Evolutionary conservation across 2,113 vertebrate species (phyloP), one percentile per base, ranked within the genome.

Genomic region (Lontra canadensis): DNA sequence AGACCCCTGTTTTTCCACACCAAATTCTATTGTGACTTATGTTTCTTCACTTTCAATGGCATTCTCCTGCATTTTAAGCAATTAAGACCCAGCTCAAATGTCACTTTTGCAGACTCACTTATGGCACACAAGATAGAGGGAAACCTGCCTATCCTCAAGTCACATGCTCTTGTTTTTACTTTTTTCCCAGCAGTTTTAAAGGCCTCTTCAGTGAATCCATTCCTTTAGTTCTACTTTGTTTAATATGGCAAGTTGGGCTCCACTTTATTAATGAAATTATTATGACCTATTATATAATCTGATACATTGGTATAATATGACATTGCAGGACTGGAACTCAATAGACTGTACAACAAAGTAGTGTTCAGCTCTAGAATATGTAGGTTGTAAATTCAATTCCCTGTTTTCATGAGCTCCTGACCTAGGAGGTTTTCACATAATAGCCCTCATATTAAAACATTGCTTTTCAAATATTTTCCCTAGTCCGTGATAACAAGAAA

Each of bases 1-100:
- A 8, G 52, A 2, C 6, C 44, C 10, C 55, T 20, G 0, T 21
- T 36, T 34, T 11, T 15, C 18, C 44, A 29, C 4, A 1, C 4
- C 14, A 12, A 7, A 0, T n/a, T 59, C 18, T n/a, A 7, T 6
- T 4, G 21, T 7, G 1, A 0, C 14, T 26, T 7, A 10, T 9
- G 23, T 17, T 5, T 42, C 44, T 44, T 34, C 23, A 63, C n/a
- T 3, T 49, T 36, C 14, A 4, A 7, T 3, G 2, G 4, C 29
- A 1, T 10, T 23, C 47, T 61, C 5, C 52, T 83, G 6, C 0
- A 34, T 61, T 47, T 71, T 11, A 39, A 93, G 2, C 61, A 36
- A 71, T 26, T 7, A 79, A 65, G 13, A 57, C 4, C n/a, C 6
- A 20, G 25, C 61, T 31, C 65, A 17, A 36, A 71, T 1, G 34